Evolutionary conservation across 2,888 invertebrate genomes (phyloP), one percentile per base, ranked within the genome.

Genomic region (Tipula helvola): DNA sequence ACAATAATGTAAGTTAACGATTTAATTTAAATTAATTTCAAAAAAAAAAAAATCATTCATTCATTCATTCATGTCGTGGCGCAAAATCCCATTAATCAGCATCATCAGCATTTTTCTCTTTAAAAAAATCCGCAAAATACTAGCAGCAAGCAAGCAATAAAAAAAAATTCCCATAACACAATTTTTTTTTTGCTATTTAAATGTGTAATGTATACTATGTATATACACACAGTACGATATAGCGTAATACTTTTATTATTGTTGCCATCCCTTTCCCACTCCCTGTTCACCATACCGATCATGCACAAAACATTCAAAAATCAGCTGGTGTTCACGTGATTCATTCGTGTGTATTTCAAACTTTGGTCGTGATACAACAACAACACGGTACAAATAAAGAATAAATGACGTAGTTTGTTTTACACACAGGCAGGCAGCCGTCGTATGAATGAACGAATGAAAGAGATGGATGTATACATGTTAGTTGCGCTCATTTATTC

Each of bases 301-400:
- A 91, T 91, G 91, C 91, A 91, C 89, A 89, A 89, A 89, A 89
- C 91, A 91, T 91, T 93, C 93, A 91, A 91, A 91, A 91, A 94
- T 94, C 96, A 96, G 94, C 93, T 94, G 92, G 91, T 92, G 95
- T 93, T 93, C 96, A 97, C 96, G 96, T 96, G 96, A 96, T 86
- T 52, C 52, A 28, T 47, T 47, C 36, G 47, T 86, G 47, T 36
- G n/a, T 47, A 28, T 42, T 47, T 86, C 18, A 85, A 85, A 44
- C 85, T 85, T 85, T 85, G 85, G 12, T 84, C 84, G 8, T 84
- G 84, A 13, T 84, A 71, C 71, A 71, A 71, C 71, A 71, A 71
- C 28, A 71, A 52, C 52, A 52, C 7, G 5, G 44, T 44, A 44
- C 10, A 44, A 52, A 52, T 28, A 28, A 71, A 71, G 28, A 28